Conservation (phyloP, 2,888 invertebrate species). For the Emesis russula region DNA sequence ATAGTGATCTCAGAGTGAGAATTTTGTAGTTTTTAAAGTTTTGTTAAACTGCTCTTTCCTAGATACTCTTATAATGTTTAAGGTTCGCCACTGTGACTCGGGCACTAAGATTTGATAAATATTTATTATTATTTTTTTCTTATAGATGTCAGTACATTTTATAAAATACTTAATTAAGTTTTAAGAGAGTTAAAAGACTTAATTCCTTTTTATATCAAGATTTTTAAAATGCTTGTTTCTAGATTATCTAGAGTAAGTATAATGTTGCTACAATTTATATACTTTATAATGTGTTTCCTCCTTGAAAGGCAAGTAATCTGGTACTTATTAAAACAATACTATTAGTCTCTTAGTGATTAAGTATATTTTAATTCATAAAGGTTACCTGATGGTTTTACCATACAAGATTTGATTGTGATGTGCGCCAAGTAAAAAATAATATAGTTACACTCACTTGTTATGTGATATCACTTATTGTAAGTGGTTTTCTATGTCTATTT, state of each 20-base stretch:
- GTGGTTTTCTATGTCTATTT: too few relatives aligned
- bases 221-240: conserved; percentile 1
- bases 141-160: conserved; percentile 5
- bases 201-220: neutral
- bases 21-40: neutral
- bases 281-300: too few relatives aligned
- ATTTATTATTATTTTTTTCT: neutral
- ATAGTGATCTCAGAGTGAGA: conserved; percentile 1
- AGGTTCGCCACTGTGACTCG: neutral
- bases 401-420: neutral
- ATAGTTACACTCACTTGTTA: neutral
- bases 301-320: too few relatives aligned
- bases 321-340: too few relatives aligned
- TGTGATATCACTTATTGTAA: too few relatives aligned
- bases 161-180: neutral
- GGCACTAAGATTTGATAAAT: conserved; percentile 2
- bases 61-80: conserved; percentile 1
- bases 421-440: neutral
- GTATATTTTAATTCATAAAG: too few relatives aligned
- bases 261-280: too few relatives aligned
- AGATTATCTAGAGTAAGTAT: too few relatives aligned
- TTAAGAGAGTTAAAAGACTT: neutral
- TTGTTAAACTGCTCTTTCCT: neutral
- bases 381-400: neutral
- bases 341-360: too few relatives aligned